Base-by-base conservation (phyloP, 2,888 invertebrate species). In the Pammene aurita region DNA sequence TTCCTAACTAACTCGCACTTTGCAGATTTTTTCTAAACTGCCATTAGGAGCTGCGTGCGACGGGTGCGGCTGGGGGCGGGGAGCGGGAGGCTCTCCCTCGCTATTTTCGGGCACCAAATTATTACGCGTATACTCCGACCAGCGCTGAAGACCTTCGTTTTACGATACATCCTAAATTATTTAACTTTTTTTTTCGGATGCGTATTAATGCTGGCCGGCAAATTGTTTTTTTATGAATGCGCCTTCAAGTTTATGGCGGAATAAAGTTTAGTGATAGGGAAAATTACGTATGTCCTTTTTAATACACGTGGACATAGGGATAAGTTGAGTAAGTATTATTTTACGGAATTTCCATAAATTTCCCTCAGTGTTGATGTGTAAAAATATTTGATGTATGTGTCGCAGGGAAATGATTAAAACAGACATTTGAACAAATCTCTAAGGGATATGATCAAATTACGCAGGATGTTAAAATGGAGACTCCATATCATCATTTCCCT, bases 111-210 rank as follows among this genome's bases (percentile, higher is more conserved):
- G 83, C 85, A 85, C 90, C 90, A 91, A 85, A 88, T 91, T 62
- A 91, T 50, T 42, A 42, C 42, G 42, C 9, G 42, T 42, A 42
- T 90, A 87, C 87, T 86, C 85, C 88, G 87, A 86, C 89, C 89
- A 87, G 85, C 87, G 86, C 87, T 88, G 87, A 90, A 91, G 91
- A 89, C 90, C 91, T 89, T 85, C 84, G 83, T 87, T 92, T 92
- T 91, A 90, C 89, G 89, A 84, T 83, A 87, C 86, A 85, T 81
- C 75, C 83, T 92, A 86, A 90, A 91, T 90, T 86, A 92, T 92
- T 91, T 87, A 90, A 77, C 73, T 85, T 88, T 83, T 58, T 80
- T 77, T 72, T 63, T 58, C 38, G 48, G 46, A 62, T 48, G 61
- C 52, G 58, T 65, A 65, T 69, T 69, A 66, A 63, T 70, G 56